Conservation (phyloP, 2,888 invertebrate genomes). For the Drosophila lutescens region DNA sequence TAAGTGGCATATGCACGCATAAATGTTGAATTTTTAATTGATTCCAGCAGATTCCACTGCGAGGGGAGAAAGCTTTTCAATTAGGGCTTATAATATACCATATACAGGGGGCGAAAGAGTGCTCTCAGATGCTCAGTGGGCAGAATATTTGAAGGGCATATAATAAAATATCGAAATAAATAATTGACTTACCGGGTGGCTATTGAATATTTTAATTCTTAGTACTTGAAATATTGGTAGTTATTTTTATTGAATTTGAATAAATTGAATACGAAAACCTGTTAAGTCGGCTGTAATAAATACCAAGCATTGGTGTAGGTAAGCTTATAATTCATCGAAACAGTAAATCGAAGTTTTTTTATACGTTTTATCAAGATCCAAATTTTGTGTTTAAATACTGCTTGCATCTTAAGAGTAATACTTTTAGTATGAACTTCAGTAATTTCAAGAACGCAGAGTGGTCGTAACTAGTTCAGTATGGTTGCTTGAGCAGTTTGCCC, state of each 20-base stretch:
- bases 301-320: background rate
- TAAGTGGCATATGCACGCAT: conserved; percentile 53
- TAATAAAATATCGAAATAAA: background rate
- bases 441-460: conserved; percentile 1
- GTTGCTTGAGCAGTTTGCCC: background rate
- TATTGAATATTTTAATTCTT: background rate
- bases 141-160: background rate
- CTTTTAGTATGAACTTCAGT: background rate
- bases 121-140: background rate
- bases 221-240: background rate
- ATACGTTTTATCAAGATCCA: background rate
- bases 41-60: conserved; percentile 39
- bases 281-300: background rate
- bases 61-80: conserved; percentile 32
- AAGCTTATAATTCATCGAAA: background rate
- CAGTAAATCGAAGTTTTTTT: too few species aligned
- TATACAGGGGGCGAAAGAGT: conserved; percentile 10
- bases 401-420: background rate
- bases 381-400: background rate
- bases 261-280: background rate
- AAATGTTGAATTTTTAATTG: conserved; percentile 62
- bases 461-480: conserved; percentile 17
- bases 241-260: conserved; percentile 1
- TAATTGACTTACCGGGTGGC: background rate
- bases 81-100: conserved; percentile 20